Conservation (phyloP, 2,797 vertebrate genomes). For the Oceanodroma leucorhoa region DNA sequence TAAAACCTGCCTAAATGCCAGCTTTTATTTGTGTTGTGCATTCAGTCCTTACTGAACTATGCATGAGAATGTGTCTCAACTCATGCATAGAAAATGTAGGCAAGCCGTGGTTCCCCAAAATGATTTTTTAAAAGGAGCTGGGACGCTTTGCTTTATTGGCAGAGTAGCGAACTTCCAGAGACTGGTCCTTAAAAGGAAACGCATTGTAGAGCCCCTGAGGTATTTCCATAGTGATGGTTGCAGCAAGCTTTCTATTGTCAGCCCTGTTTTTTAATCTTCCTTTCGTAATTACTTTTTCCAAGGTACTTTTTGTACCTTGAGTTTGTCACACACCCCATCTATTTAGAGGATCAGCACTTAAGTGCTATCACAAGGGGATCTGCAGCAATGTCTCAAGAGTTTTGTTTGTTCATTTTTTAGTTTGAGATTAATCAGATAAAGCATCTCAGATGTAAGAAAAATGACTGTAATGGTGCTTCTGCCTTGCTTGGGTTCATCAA, state of each 20-base stretch:
- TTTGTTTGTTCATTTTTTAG: not conserved
- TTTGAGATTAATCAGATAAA: not conserved
- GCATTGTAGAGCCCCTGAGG: not conserved
- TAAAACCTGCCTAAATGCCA: not conserved
- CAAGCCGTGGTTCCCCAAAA: not conserved
- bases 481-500: not conserved
- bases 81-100: not conserved
- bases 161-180: constrained; percentile 10
- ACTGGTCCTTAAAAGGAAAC: constrained; percentile 51
- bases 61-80: not conserved
- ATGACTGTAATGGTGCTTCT: not conserved
- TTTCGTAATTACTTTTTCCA: not conserved
- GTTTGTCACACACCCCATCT: not conserved
- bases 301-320: not conserved
- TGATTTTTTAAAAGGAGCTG: not conserved
- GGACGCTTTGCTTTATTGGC: not conserved
- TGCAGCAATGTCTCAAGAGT: not conserved
- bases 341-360: not conserved
- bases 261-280: not conserved
- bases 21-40: constrained; percentile 3
- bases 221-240: not conserved
- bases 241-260: not conserved
- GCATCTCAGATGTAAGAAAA: not conserved
- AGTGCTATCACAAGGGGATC: not conserved
- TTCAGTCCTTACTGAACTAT: not conserved